Conservation (phyloP, 2,113 vertebrate genomes). For the Phyllopteryx taeniolatus region DNA sequence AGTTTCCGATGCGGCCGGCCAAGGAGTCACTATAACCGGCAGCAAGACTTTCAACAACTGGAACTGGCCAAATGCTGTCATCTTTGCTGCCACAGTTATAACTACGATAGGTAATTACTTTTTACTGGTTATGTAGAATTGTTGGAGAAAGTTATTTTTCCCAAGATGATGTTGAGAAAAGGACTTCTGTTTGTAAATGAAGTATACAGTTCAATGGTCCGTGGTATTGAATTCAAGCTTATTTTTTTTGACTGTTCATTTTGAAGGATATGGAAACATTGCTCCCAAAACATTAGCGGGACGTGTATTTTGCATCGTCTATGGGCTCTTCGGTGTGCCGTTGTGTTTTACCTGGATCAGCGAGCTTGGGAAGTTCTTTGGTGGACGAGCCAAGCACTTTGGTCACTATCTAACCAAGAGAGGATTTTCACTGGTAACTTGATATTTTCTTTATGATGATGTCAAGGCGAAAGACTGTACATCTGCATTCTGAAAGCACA, state of each 20-base stretch:
- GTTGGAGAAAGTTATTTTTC: neutral
- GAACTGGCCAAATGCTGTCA: constrained; percentile 98
- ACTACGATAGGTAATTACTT: constrained; percentile 87
- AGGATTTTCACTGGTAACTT: constrained; percentile 87
- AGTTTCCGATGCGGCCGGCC: constrained; percentile 87
- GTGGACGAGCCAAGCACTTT: constrained; percentile 91
- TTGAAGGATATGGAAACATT: constrained; percentile 92
- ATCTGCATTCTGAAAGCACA: neutral
- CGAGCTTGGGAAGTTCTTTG: constrained; percentile 96
- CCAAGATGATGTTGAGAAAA: neutral
- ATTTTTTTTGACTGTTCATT: too few relatives aligned
- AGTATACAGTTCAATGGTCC: neutral
- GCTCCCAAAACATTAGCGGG: constrained; percentile 90
- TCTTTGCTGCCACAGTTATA: constrained; percentile 97
- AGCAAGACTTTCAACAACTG: constrained; percentile 95
- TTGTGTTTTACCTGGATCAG: constrained; percentile 97
- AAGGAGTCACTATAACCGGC: constrained; percentile 92
- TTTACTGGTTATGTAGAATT: neutral
- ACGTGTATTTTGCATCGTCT: constrained; percentile 95
- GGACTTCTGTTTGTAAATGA: neutral
- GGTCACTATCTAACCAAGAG: constrained; percentile 91
- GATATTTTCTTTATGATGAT: neutral
- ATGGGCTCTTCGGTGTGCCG: constrained; percentile 93
- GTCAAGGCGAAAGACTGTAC: neutral
- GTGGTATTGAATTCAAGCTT: neutral